These are phyloP conservation scores for Tragelaphus strepsiceros DNA, from an alignment of 2,113 vertebrate genomes.

Conservation along the genomic window DNA sequence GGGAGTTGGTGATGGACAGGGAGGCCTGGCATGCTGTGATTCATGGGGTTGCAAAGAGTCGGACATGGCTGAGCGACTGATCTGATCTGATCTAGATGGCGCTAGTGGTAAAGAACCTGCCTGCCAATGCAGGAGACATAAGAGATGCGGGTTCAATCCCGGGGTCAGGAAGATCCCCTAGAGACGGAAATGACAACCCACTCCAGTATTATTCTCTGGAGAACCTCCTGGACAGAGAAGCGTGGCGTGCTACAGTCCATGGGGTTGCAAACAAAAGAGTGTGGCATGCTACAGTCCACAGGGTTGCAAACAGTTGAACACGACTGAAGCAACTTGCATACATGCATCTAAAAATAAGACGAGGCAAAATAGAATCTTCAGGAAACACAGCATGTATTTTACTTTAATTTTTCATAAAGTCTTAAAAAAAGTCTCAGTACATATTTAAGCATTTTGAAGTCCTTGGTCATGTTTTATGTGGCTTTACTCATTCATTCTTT, in stretches of 20 bases:
- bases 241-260: accelerated
- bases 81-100: background rate
- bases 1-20: too few relatives aligned
- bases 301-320: background rate
- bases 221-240: background rate
- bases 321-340: background rate
- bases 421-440: background rate
- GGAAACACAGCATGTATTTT: background rate
- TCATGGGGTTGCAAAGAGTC: too few relatives aligned
- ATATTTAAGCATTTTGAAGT: background rate
- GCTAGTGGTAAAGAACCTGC: background rate
- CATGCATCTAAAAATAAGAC: background rate
- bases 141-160: background rate
- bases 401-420: background rate
- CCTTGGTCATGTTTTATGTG: background rate
- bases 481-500: background rate
- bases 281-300: background rate
- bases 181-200: background rate
- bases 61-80: too few relatives aligned
- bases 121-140: background rate
- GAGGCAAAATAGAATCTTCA: background rate
- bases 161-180: background rate
- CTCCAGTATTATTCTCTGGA: background rate
- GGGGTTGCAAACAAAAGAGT: background rate
- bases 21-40: too few relatives aligned